Base-by-base conservation (phyloP, 2,888 invertebrate species). In the Brachyptera risi region DNA sequence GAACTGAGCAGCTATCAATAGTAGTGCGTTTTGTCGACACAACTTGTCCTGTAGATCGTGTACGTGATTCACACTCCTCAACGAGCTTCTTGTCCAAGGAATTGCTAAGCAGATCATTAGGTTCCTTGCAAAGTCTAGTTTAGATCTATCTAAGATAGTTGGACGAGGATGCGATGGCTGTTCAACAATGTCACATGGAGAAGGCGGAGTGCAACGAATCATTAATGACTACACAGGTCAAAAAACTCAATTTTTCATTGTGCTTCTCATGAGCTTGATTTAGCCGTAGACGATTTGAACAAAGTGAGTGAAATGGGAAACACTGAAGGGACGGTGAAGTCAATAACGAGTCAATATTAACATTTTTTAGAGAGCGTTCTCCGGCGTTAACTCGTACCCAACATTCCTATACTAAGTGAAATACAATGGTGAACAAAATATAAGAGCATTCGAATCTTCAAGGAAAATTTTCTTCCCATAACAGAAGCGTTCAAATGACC, bases 1-100 rank as follows among this genome's bases (percentile, higher is more conserved):
- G 69, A 24, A 66, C 62, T 62, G 66, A 71, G 65, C 70, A 68
- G 65, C 65, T 70, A 51, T 70, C 70, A 42, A 68, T 71, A 59
- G 69, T 68, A 38, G 26, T 60, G 5, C 26, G 57, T 24, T 58
- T 19, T 40, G 31, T 50, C 15, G 51, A 59, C 5, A 17, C 27
- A 17, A 35, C 17, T 7, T 23, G 24, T n/a, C 2, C 11, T 56
- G 27, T 35, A 51, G n/a, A 19, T 24, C 24, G 23, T 23, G 26
- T 60, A n/a, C 2, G 26, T 9, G 59, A 59, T 60, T 56, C 47
- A 42, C 61, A 35, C 31, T 47, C 24, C 56, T 63, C 44, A 62
- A n/a, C 38, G 59, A n/a, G 31, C 40, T 65, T 37, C 42, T 60
- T 63, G 61, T 63, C 17, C 17, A 51, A 56, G 44, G 58, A 47